Conservation (phyloP, 2,113 vertebrate species). For the Malurus melanocephalus region DNA sequence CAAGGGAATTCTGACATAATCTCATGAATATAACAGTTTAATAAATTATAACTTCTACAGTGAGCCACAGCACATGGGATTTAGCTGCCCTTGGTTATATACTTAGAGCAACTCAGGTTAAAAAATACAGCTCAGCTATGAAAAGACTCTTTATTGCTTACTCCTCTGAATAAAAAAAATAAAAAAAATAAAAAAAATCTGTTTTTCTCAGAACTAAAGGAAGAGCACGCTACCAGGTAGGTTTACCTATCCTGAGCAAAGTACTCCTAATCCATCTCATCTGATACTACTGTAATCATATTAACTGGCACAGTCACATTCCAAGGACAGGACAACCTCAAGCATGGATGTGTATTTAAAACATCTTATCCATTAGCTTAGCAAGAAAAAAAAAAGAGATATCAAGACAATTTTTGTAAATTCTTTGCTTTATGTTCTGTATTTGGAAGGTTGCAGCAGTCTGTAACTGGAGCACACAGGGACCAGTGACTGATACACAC, state of each 20-base stretch:
- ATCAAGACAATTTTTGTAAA: neutral
- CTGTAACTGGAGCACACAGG: neutral
- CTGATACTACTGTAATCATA: neutral
- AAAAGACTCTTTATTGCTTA: neutral
- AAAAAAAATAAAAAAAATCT: too few relatives aligned
- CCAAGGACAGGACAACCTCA: neutral
- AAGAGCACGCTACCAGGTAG: neutral
- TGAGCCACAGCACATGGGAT: neutral
- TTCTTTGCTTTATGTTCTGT: neutral
- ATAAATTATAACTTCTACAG: constrained; percentile 22
- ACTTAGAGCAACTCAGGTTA: neutral
- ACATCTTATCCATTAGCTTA: neutral
- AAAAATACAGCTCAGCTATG: neutral
- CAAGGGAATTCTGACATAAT: constrained; percentile 38
- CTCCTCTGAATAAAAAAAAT: neutral
- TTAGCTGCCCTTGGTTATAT: neutral
- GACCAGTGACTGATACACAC: neutral
- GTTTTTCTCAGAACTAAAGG: neutral
- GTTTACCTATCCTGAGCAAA: neutral
- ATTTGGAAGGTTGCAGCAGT: neutral
- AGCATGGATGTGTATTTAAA: neutral
- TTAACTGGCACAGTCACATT: neutral
- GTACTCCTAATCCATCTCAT: neutral
- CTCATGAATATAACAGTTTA: constrained; percentile 16
- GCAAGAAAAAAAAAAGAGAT: neutral